phyloP scores from a whole-genome alignment of 2,888 invertebrate genomes.

The Drosophila longiperda region DNA sequence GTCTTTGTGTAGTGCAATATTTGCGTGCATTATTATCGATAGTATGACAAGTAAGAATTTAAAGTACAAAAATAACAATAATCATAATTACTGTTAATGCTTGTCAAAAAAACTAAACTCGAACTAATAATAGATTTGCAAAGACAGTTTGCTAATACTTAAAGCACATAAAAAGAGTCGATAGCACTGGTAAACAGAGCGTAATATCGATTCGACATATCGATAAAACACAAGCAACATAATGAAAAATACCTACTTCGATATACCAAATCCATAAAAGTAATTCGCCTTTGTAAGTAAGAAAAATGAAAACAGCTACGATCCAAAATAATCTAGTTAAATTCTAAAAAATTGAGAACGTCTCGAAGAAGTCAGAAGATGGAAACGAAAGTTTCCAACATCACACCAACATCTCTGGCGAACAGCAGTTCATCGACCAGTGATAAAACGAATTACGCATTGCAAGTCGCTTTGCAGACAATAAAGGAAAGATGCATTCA shows the following conservation, averaged over 20 bases:
- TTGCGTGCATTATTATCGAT: neutral
- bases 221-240: conserved; percentile 5
- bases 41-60: neutral
- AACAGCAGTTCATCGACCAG: conserved; percentile 22
- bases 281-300: conserved; percentile 23
- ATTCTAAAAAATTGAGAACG: conserved; percentile 6
- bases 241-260: conserved; percentile 9
- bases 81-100: neutral
- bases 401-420: conserved; percentile 10
- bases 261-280: conserved; percentile 27
- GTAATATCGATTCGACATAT: conserved; percentile 25
- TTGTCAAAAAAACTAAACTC: too few relatives aligned
- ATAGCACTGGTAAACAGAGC: neutral
- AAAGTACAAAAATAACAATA: neutral
- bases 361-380: conserved; percentile 23
- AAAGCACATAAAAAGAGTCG: neutral
- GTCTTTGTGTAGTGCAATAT: neutral
- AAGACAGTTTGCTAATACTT: neutral
- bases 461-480: conserved; percentile 91
- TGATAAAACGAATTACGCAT: conserved; percentile 66
- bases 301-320: conserved; percentile 44
- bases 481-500: conserved; percentile 92
- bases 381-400: conserved; percentile 42
- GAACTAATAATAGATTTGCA: neutral
- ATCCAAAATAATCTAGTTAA: conserved; percentile 19